Conservation (phyloP, 2,888 invertebrate genomes). For the Leptinotarsa tumamoca region DNA sequence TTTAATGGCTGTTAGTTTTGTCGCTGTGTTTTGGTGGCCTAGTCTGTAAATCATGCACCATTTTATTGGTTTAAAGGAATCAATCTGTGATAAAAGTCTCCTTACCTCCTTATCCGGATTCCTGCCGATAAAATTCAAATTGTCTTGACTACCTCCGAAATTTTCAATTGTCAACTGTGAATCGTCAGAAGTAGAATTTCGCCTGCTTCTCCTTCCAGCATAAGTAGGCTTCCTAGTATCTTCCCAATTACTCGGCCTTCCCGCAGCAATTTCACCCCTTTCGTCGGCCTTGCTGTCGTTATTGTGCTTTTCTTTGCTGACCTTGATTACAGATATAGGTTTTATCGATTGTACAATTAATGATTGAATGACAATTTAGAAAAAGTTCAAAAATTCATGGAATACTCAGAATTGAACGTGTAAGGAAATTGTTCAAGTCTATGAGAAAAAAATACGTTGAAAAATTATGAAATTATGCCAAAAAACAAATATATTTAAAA, state of each 20-base stretch:
- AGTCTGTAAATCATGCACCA: no score
- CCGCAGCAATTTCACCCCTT: constrained; percentile 78
- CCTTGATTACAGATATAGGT: constrained; percentile 53
- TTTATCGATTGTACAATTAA: neutral
- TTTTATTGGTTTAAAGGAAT: no score
- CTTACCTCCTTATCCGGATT: constrained; percentile 82
- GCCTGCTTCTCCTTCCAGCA: constrained; percentile 85
- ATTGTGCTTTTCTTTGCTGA: constrained; percentile 74
- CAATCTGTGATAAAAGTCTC: no score
- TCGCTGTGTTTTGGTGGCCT: no score
- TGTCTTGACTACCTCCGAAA: constrained; percentile 92
- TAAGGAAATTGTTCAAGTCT: no score
- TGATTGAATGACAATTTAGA: neutral
- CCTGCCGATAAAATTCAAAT: constrained; percentile 85
- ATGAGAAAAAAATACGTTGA: no score
- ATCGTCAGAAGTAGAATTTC: constrained; percentile 88
- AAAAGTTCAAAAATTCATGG: neutral
- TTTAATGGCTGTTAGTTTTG: no score
- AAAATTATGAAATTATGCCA: no score
- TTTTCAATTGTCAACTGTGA: constrained; percentile 92
- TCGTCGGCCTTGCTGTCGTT: constrained; percentile 77
- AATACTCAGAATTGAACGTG: no score
- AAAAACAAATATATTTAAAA: neutral
- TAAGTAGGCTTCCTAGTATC: constrained; percentile 78
- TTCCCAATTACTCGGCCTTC: constrained; percentile 88